Evolutionary conservation across 2,888 invertebrate species (phyloP).

Genomic region (Nemotelus pantherinus): DNA sequence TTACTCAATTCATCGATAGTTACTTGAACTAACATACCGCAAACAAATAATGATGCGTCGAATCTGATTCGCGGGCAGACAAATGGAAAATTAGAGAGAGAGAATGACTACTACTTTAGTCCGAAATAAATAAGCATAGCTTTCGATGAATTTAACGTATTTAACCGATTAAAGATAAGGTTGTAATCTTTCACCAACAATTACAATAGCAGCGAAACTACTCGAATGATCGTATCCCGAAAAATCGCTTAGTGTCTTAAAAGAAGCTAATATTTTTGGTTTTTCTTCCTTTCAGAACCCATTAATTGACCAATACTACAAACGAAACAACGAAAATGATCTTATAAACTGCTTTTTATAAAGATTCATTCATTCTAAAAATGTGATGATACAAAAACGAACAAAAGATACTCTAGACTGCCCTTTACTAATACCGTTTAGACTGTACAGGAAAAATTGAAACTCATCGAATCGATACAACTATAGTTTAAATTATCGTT

Average conservation of each 20-base stretch:
- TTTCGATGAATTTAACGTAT: not conserved
- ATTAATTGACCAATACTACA: not conserved
- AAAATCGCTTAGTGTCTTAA: not conserved
- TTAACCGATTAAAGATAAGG: constrained; percentile 2
- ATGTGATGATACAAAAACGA: not conserved
- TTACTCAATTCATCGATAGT: not conserved
- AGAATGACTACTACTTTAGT: no score
- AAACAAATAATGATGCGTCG: not conserved
- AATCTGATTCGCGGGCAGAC: no score
- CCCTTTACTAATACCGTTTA: not conserved
- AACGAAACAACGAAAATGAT: constrained; percentile 24
- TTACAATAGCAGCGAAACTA: not conserved
- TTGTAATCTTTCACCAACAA: no score
- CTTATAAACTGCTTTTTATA: not conserved
- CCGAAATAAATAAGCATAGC: not conserved
- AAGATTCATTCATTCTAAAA: not conserved
- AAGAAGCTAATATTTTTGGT: not conserved
- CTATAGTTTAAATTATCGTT: constrained; percentile 9
- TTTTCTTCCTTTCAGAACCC: not conserved
- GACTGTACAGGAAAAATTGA: no score
- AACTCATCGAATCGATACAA: not conserved
- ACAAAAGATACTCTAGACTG: not conserved
- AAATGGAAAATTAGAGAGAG: no score
- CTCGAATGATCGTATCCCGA: constrained; percentile 21
- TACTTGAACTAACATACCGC: not conserved